Conservation (phyloP, 2,797 vertebrate species). For the Chloroceryle inda region DNA sequence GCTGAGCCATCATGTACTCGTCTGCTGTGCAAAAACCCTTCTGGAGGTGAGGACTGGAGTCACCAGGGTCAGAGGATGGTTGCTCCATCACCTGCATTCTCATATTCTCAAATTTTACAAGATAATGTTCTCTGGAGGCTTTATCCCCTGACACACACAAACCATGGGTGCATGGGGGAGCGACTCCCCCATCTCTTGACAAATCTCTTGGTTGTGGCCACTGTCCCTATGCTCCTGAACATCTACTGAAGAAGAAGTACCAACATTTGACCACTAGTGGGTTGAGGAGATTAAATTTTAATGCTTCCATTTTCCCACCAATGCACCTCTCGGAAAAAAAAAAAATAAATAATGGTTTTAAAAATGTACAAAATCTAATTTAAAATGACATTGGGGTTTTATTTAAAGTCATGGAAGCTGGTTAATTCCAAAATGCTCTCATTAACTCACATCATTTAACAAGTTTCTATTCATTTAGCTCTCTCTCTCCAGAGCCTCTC, state of each 20-base stretch:
- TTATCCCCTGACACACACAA: not conserved
- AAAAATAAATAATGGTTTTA: slow-evolving; percentile 48
- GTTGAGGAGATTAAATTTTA: slow-evolving; percentile 15
- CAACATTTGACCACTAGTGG: not conserved
- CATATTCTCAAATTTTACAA: not conserved
- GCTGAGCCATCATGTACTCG: rapidly evolving
- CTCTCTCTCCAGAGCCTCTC: slow-evolving; percentile 71
- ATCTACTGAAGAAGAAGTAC: not conserved
- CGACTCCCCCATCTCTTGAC: not conserved
- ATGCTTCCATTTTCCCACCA: not conserved
- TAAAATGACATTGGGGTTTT: slow-evolving; percentile 76
- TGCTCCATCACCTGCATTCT: rapidly evolving
- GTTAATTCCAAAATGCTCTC: slow-evolving; percentile 75
- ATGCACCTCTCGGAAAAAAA: not conserved
- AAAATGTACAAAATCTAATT: slow-evolving; percentile 74
- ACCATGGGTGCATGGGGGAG: not conserved
- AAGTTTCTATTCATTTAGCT: slow-evolving; percentile 77
- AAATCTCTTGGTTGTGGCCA: not conserved
- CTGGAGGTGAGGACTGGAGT: not conserved
- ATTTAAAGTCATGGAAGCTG: slow-evolving; percentile 75
- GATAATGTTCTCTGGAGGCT: rapidly evolving
- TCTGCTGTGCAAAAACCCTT: not conserved
- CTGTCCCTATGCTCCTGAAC: not conserved
- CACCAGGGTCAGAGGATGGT: not conserved
- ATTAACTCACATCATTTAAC: slow-evolving; percentile 77